Evolutionary conservation across 2,797 vertebrate species (phyloP), one percentile per base, ranked within the genome.

Genomic region (Sus cebifrons): DNA sequence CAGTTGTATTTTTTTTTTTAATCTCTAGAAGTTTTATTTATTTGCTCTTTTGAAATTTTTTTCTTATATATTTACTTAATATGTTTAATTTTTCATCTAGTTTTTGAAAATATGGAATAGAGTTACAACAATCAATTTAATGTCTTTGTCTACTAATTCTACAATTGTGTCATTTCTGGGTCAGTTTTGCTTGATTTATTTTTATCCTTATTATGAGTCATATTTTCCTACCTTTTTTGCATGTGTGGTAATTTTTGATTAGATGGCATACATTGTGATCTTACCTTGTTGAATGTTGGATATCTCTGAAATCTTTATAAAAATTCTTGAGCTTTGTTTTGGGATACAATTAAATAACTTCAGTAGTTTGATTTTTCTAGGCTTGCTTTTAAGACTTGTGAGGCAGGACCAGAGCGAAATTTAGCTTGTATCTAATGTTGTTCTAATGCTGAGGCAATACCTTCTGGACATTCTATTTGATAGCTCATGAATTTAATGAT

Each of bases 221-320:
- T 29, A n/a, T 25, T 90, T 87, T 88, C 27, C 36, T 64, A 11
- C 6, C 67, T 83, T 83, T 6, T 94, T 91, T 78, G 25, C 21
- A n/a, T 62, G 14, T 3, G 17, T 84, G 52, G 54, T 88, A 77
- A 94, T 62, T 81, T 95, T 92, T 95, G 5, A 78, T 67, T 89
- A 93, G 67, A 73, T 83, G 17, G 1, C 23, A 88, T 9, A 32
- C 20, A 52, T 87, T 52, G 8, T 78, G 16, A 52, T 77, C 92
- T 94, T 75, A 56, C 15, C 2, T 87, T 71, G 21, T 27, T 89
- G 32, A 73, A 12, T 65, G 27, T 10, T 56, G 23, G 52, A 40
- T 70, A 75, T 29, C 78, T 94, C 84, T 85, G 40, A 95, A 90
- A 88, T 82, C 8, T 56, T 88, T 56, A 40, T 64, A 83, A 68